Percentiles rank a stretch among this genome's conserved stretches.
Evolutionary conservation across 2,113 vertebrate genomes (phyloP).

Genomic region (Pterocles orientalis): DNA sequence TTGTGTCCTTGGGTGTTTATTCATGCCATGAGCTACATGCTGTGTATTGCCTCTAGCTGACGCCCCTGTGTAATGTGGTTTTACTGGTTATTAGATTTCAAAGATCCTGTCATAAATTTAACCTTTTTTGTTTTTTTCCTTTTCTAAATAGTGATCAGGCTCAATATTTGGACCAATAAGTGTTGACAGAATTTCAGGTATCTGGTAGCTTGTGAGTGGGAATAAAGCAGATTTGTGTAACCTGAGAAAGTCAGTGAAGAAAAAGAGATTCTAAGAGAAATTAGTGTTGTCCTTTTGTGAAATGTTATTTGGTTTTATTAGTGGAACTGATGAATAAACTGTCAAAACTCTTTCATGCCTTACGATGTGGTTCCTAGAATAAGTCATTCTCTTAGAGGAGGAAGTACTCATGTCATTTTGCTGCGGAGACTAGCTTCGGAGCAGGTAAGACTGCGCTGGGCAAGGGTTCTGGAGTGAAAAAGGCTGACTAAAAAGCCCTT

Average conservation of each 20-base stretch:
- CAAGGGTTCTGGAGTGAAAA: no score
- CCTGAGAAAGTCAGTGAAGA: not conserved
- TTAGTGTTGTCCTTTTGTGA: not conserved
- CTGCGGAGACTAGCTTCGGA: no score
- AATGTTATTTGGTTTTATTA: slow-evolving; percentile 9
- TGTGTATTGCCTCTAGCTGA: not conserved
- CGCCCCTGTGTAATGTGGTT: not conserved
- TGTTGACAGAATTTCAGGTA: not conserved
- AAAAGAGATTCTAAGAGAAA: not conserved
- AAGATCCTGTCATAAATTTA: not conserved
- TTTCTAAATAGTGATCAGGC: not conserved
- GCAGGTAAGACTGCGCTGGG: no score
- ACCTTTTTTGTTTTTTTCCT: not conserved
- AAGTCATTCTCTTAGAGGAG: not conserved
- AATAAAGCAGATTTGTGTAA: not conserved
- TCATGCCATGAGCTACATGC: not conserved
- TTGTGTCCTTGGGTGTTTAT: not conserved
- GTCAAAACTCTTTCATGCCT: slow-evolving; percentile 25
- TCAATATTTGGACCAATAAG: not conserved
- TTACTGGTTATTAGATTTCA: not conserved
- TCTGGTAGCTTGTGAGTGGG: not conserved
- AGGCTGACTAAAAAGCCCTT: no score
- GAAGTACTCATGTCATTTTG: not conserved
- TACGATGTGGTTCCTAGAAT: slow-evolving; percentile 22
- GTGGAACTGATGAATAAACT: slow-evolving; percentile 21